Evolutionary conservation across 2,888 invertebrate genomes (phyloP).

Genomic region (Julus scandinavius): DNA sequence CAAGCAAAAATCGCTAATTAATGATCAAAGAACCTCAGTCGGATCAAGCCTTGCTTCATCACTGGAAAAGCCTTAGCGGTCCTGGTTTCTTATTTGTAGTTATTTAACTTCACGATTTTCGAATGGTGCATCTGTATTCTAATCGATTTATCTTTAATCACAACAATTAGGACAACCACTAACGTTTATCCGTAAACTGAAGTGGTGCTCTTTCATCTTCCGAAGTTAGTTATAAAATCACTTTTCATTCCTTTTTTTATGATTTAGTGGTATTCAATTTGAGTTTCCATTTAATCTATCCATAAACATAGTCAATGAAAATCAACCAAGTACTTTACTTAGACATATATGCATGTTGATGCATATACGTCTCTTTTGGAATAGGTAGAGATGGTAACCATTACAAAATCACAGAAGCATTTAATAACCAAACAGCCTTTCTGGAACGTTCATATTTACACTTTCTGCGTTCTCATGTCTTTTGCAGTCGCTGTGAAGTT

Average conservation of each 20-base stretch:
- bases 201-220: background rate
- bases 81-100: background rate
- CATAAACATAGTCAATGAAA: too few relatives aligned
- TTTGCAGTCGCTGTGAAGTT: too few relatives aligned
- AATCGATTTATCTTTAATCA: background rate
- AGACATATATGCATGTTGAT: too few relatives aligned
- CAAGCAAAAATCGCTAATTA: constrained; percentile 18
- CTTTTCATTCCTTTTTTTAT: background rate
- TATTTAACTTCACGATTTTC: background rate
- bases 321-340: too few relatives aligned
- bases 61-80: background rate
- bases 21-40: background rate
- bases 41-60: background rate
- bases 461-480: background rate
- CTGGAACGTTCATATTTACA: background rate
- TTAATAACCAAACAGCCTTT: too few relatives aligned
- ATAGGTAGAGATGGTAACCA: too few relatives aligned
- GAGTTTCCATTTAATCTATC: too few relatives aligned
- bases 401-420: too few relatives aligned
- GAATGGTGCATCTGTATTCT: background rate
- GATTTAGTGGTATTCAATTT: too few relatives aligned
- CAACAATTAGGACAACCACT: background rate
- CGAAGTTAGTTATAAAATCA: background rate
- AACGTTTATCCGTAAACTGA: background rate
- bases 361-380: too few relatives aligned